A percentile compares a stretch with the other conserved stretches of the same genome.
phyloP scores from a whole-genome alignment of 2,888 invertebrate genomes.

The Tenthredo livida region DNA sequence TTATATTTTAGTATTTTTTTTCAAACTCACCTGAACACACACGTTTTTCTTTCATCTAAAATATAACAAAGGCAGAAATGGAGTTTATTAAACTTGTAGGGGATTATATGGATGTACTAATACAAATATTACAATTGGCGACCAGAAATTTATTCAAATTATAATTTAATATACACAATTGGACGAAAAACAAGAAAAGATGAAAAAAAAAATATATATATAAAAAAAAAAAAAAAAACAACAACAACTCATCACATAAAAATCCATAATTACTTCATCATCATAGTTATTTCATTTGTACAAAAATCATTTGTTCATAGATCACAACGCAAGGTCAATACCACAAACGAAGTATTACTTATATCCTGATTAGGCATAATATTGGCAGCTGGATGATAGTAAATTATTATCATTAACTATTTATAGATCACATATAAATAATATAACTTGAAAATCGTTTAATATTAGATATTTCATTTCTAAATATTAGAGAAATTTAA shows the following conservation, averaged over 20 bases:
- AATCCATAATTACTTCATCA: slow-evolving; percentile 33
- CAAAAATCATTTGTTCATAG: slow-evolving; percentile 60
- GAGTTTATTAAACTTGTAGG: background rate
- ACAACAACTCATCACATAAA: slow-evolving; percentile 2
- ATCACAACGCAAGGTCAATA: slow-evolving; percentile 40
- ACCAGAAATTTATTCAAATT: slow-evolving; percentile 54
- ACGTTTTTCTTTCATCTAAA: background rate
- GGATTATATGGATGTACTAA: background rate
- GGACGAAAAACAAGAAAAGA: slow-evolving; percentile 25
- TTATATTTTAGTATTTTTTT: too few relatives aligned
- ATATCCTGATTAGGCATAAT: background rate
- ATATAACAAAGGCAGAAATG: background rate
- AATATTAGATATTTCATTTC: background rate
- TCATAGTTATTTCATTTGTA: slow-evolving; percentile 64
- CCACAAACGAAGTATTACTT: background rate
- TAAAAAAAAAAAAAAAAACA: background rate
- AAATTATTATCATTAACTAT: background rate
- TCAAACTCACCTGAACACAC: background rate
- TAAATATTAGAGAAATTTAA: background rate
- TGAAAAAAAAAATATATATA: slow-evolving; percentile 7
- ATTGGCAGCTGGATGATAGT: background rate
- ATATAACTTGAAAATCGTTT: too few relatives aligned
- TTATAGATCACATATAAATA: background rate
- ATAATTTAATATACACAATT: slow-evolving; percentile 52
- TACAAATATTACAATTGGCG: slow-evolving; percentile 18